These are phyloP conservation scores for Neotoxoptera formosana DNA, from an alignment of 1,140 invertebrate genomes.

Conservation along the genomic window DNA sequence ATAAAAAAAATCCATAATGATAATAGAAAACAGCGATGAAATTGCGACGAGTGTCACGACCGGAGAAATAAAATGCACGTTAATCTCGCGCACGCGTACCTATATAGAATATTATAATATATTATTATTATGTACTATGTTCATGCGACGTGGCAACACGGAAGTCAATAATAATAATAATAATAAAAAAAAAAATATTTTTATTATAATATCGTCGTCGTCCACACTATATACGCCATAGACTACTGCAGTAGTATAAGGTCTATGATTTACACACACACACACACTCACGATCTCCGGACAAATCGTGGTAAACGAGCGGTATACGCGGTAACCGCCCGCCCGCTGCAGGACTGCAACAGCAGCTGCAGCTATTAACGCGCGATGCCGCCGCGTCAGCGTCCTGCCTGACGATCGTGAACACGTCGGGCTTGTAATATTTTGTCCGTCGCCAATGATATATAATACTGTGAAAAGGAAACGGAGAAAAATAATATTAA, in stretches of 20 bases:
- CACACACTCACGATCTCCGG: neutral
- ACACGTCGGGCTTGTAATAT: neutral
- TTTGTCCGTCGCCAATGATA: neutral
- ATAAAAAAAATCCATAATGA: neutral
- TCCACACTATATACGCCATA: neutral
- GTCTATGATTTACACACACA: no score
- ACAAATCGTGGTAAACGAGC: neutral
- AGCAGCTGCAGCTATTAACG: neutral
- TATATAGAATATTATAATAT: neutral
- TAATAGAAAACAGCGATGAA: slow-evolving; percentile 7
- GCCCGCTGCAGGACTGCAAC: neutral
- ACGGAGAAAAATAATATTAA: neutral
- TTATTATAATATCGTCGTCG: neutral
- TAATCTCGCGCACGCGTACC: neutral
- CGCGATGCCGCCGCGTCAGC: no score
- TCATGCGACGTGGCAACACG: neutral
- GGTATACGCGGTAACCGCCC: neutral
- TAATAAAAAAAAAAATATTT: no score
- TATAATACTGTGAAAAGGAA: neutral
- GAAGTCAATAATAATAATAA: neutral
- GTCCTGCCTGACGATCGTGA: neutral
- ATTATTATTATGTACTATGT: neutral
- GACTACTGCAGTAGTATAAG: no score
- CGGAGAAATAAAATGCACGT: neutral
- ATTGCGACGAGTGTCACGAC: slow-evolving; percentile 4